Base-by-base conservation (phyloP, 2,797 vertebrate genomes). In the Poecilia picta region DNA sequence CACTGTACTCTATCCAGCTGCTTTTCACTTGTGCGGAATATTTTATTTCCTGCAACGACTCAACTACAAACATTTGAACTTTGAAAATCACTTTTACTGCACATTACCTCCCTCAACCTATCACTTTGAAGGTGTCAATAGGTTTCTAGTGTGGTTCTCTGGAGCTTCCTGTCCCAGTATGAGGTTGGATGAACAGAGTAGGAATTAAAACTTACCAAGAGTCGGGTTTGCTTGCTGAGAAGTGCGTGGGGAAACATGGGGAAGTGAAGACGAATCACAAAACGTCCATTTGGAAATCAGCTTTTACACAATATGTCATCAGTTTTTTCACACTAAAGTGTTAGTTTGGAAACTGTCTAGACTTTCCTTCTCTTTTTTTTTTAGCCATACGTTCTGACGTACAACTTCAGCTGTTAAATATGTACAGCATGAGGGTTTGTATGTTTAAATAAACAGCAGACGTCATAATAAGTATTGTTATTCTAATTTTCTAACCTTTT, bases 311-410 rank as follows among this genome's bases (percentile, higher is more conserved):
- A 70, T 70, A 57, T 87, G 59, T 47, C 55, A 76, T 73, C n/a
- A 79, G 81, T 76, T 84, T 76, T 84, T 75, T 36, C 49, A 82
- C 85, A 89, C 78, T 3, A 5, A 83, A 64, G 81, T 89, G 86
- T 85, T 28, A 84, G 62, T 74, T 46, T 74, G 77, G 62, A 85
- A 80, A 46, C 75, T 73, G 86, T 88, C 83, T 77, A 74, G 77
- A 88, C 84, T 66, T 46, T 72, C 0, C 4, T n/a, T 5, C 12
- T 15, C n/a, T n/a, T 43, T 76, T 55, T 55, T 23, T 75, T 25
- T 10, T 15, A 15, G 18, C 33, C 72, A 33, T 66, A 18, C 36
- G n/a, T 23, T 6, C 39, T 5, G 4, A 41, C 23, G 18, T 5
- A 23, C 16, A 68, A 41, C 39, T 11, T 43, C 12, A 3, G 12